Percentiles rank a stretch among this genome's conserved stretches.
Conservation (phyloP, 2,797 vertebrate genomes). For the Aplochiton taeniatus region DNA sequence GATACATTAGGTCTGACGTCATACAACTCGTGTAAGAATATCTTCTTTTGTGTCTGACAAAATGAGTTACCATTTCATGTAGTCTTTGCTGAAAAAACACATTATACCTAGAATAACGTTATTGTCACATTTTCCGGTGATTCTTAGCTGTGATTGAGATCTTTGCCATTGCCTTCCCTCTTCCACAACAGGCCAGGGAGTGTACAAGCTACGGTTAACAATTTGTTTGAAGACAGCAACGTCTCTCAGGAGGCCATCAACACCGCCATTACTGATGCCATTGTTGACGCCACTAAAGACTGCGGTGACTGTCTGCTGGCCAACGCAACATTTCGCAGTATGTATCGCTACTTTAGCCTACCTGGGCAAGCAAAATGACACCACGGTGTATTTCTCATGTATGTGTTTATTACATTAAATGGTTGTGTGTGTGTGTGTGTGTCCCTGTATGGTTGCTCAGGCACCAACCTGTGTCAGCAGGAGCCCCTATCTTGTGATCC, state of each 20-base stretch:
- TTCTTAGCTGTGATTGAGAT: background rate
- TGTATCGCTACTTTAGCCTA: background rate
- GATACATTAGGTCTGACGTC: slow-evolving; percentile 62
- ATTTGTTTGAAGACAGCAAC: slow-evolving; percentile 55
- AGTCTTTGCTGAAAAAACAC: background rate
- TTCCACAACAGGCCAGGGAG: slow-evolving; percentile 65
- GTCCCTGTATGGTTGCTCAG: slow-evolving; percentile 26
- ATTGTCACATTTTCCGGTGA: background rate
- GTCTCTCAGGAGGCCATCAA: slow-evolving; percentile 31
- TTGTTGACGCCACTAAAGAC: background rate
- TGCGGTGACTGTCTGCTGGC: slow-evolving; percentile 27
- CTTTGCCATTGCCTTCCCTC: background rate
- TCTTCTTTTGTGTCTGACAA: background rate
- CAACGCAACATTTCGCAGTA: slow-evolving; percentile 46
- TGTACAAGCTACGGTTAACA: slow-evolving; percentile 69
- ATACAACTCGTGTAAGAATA: slow-evolving; percentile 64
- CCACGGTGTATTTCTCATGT: background rate
- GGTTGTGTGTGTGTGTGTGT: background rate
- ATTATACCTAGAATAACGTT: background rate
- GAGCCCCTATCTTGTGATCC: slow-evolving; percentile 50
- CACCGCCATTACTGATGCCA: background rate
- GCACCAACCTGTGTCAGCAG: slow-evolving; percentile 36
- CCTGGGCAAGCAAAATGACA: background rate
- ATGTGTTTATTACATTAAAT: too few relatives aligned
- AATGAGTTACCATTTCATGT: too few relatives aligned